Percentiles rank a stretch among this genome's conserved stretches.
Evolutionary conservation across 2,797 vertebrate genomes (phyloP).

Genomic region (Acanthiza pusilla): DNA sequence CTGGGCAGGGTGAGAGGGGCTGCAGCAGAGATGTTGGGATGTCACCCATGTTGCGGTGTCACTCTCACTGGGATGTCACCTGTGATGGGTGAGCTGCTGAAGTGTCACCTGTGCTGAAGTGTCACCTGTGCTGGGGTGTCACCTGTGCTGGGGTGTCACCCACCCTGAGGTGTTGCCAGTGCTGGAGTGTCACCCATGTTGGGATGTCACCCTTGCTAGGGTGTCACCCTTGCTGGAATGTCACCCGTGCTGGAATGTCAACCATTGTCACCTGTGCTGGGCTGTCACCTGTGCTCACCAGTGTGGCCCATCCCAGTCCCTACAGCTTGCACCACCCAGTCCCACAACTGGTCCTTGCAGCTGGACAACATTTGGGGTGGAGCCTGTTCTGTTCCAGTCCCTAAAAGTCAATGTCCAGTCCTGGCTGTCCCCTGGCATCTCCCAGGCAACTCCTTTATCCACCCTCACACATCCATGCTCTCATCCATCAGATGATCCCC

Average conservation of each 20-base stretch:
- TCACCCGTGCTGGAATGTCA: fast-evolving
- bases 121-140: fast-evolving
- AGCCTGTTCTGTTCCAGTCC: not conserved
- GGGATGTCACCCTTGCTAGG: fast-evolving
- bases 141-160: fast-evolving
- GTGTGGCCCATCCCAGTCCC: not conserved
- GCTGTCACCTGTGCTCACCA: not conserved
- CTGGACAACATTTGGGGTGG: not conserved
- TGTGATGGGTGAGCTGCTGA: fast-evolving
- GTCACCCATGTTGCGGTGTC: fast-evolving
- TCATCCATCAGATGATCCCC: not conserved
- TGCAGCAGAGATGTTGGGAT: not conserved
- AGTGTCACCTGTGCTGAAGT: not conserved
- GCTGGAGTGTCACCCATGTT: fast-evolving
- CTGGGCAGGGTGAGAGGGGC: not conserved
- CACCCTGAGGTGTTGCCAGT: fast-evolving
- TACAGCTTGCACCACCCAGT: not conserved
- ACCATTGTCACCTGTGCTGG: not conserved
- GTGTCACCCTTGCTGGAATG: not conserved
- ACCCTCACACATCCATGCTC: not conserved
- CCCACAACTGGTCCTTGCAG: not conserved
- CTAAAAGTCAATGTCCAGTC: not conserved
- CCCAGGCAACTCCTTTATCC: not conserved
- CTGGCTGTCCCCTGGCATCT: not conserved
- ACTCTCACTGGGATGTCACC: not conserved